These are phyloP conservation scores for Urocitellus parryii DNA, from an alignment of 2,113 vertebrate species.

Conservation along the genomic window DNA sequence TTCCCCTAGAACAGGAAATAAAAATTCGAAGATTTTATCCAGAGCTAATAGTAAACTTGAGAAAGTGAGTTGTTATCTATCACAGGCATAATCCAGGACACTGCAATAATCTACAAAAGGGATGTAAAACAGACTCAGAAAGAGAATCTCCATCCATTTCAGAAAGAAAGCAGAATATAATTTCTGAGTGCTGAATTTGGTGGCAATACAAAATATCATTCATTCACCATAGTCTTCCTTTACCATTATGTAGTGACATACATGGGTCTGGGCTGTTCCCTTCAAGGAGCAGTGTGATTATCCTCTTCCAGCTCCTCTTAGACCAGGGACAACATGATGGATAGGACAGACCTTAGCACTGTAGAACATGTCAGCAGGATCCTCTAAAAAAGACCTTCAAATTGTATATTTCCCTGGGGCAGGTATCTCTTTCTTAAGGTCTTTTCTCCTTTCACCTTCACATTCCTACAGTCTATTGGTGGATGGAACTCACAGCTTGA, in stretches of 20 bases:
- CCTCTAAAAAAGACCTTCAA: background rate
- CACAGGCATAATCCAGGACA: slow-evolving; percentile 12
- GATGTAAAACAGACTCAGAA: background rate
- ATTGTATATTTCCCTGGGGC: background rate
- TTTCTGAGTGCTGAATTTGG: background rate
- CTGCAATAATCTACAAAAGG: background rate
- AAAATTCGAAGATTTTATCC: slow-evolving; percentile 42
- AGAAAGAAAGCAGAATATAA: slow-evolving; percentile 32
- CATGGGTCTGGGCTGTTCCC: background rate
- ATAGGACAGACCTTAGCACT: slow-evolving; percentile 1
- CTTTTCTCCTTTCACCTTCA: slow-evolving; percentile 16
- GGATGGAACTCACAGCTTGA: background rate
- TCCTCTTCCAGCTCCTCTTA: background rate
- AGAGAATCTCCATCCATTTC: background rate
- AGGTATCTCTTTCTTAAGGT: background rate
- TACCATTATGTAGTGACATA: background rate
- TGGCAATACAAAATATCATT: background rate
- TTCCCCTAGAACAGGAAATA: slow-evolving; percentile 30
- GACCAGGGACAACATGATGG: background rate
- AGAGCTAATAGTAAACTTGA: slow-evolving; percentile 23
- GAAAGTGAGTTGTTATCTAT: background rate
- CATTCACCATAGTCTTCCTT: slow-evolving; percentile 11
- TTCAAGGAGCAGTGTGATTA: background rate
- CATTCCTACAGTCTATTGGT: background rate
- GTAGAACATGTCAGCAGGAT: background rate